Evolutionary conservation across 2,888 invertebrate species (phyloP), one percentile per base, ranked within the genome.

Genomic region (Cheilosia grossa): DNA sequence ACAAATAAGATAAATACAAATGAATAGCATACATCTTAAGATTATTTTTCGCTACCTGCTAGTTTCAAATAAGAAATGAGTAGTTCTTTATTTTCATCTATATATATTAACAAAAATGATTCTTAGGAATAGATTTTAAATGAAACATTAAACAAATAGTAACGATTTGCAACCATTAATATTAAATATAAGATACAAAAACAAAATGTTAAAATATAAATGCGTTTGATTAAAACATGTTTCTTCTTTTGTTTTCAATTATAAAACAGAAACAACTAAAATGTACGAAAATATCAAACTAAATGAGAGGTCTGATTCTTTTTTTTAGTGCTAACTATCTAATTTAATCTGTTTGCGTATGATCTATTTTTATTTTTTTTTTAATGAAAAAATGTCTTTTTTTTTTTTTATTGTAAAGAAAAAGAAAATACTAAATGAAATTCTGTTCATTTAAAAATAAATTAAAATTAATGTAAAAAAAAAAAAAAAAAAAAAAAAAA

Each of bases 361-460:
- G 24, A 56, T 40, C 74, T 69, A 74, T 63, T 49, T 6, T 44
- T 33, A 6, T 27, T 30, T 30, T 69, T 30, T 30, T 69, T 70
- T 47, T 15, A 33, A 27, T 47, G 17, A 79, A 80, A 79, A 67
- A 33, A 44, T 69, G 19, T 73, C 64, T 72, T 59, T 74, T 66
- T 67, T 72, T 59, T 74, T 66, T 67, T 78, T 72, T 63, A 72
- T 33, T 69, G 10, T 67, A 70, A 83, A 59, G 80, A 82, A 87
- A 87, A 87, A 77, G 79, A 78, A 83, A 83, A 87, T 83, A 83
- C 83, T 83, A 83, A 83, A 83, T 83, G 83, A 83, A 83, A 83
- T 83, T 83, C 83, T 83, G 83, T 83, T 83, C 56, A 58, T 79
- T 69, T 42, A 75, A 47, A 47, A n/a, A n/a, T n/a, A n/a, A n/a